Percentiles rank a stretch among this genome's conserved stretches.
These are phyloP conservation scores for Antigone vipio DNA, from an alignment of 2,113 vertebrate species.

Conservation along the genomic window DNA sequence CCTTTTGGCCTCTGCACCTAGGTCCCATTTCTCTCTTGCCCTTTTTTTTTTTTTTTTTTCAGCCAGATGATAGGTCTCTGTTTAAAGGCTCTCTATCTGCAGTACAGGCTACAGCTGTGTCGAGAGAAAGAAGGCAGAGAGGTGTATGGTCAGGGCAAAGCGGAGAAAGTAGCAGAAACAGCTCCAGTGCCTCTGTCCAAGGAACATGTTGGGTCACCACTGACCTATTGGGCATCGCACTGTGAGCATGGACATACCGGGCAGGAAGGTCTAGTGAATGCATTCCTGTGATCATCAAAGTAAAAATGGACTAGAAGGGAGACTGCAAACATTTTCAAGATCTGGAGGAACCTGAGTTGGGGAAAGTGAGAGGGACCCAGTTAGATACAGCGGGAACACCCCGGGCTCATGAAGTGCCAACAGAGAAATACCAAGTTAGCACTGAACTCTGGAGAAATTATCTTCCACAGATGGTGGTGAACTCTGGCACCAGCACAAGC, in stretches of 20 bases:
- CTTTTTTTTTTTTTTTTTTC: not conserved
- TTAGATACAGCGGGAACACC: not conserved
- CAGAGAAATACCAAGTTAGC: not conserved
- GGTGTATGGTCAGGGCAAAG: not conserved
- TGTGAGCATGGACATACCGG: not conserved
- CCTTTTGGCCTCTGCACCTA: not conserved
- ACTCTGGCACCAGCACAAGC: not conserved
- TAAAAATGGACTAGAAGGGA: not conserved
- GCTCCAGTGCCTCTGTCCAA: not conserved
- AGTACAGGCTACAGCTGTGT: not conserved
- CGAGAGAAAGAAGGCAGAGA: not conserved
- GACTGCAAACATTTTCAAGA: not conserved
- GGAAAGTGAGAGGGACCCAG: not conserved
- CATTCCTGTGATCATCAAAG: not conserved
- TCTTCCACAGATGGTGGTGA: not conserved
- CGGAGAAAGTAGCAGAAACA: not conserved
- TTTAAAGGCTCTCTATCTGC: not conserved
- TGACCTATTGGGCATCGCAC: rapidly evolving
- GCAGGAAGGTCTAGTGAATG: not conserved
- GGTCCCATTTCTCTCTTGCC: not conserved
- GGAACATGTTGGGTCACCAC: not conserved
- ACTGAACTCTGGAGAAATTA: not conserved
- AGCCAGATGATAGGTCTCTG: not conserved
- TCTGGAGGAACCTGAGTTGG: not conserved
- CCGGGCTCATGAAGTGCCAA: not conserved